These are phyloP conservation scores for Sciaenops ocellatus DNA, from an alignment of 2,797 vertebrate genomes.

Conservation along the genomic window DNA sequence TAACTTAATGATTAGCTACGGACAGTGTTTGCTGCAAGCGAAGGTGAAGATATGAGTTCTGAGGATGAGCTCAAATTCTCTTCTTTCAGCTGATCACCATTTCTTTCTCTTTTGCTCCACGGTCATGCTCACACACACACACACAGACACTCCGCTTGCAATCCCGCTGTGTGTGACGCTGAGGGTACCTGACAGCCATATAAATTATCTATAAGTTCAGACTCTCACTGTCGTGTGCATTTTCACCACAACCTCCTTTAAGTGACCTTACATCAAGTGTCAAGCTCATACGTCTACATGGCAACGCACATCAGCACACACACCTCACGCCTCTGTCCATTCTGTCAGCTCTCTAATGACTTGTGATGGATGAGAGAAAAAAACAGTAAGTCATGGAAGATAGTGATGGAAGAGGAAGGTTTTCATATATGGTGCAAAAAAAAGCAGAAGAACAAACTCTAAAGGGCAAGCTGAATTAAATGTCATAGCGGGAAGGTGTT, in stretches of 20 bases:
- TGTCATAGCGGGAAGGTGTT: constrained; percentile 56
- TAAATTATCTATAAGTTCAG: constrained; percentile 86
- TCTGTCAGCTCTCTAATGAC: constrained; percentile 13
- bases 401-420: neutral
- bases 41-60: constrained; percentile 24
- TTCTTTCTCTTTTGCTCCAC: constrained; percentile 11
- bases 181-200: constrained; percentile 82
- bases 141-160: constrained; percentile 17
- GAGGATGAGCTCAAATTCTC: constrained; percentile 14
- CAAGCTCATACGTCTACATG: constrained; percentile 39
- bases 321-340: constrained; percentile 19
- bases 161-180: constrained; percentile 73
- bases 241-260: constrained; percentile 56
- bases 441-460: constrained; percentile 49
- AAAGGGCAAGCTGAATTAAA: constrained; percentile 79
- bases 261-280: constrained; percentile 64
- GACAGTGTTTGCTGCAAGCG: constrained; percentile 34
- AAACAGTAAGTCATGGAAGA: neutral
- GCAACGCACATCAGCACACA: constrained; percentile 30
- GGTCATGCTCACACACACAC: constrained; percentile 18
- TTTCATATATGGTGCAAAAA: constrained; percentile 32
- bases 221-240: constrained; percentile 43
- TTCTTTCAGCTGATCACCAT: constrained; percentile 1
- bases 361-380: constrained; percentile 23
- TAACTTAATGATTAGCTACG: constrained; percentile 40